phyloP scores from a whole-genome alignment of 2,113 vertebrate species.

The Daubentonia madagascariensis region DNA sequence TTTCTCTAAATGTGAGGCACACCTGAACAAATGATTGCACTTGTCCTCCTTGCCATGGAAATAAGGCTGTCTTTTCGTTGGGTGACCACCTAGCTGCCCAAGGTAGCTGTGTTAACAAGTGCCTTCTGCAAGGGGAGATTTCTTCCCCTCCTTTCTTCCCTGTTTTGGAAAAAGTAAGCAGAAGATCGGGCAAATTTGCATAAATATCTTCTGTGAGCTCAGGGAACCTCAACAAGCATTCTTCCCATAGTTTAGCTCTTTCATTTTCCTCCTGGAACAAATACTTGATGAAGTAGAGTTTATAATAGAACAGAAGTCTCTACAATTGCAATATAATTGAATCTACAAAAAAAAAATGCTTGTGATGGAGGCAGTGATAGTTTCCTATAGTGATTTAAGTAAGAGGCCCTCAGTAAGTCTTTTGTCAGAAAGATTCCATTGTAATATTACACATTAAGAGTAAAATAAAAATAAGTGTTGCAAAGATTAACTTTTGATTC shows the following conservation, averaged over 20 bases:
- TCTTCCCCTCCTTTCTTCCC: rapidly evolving
- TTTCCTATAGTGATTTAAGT: background rate
- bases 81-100: background rate
- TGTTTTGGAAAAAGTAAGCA: background rate
- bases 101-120: background rate
- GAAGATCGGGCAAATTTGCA: background rate
- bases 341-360: background rate
- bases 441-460: background rate
- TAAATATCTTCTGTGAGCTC: background rate
- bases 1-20: background rate
- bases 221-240: background rate
- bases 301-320: background rate
- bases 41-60: background rate
- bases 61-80: background rate
- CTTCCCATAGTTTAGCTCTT: background rate
- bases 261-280: background rate
- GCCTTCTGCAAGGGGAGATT: background rate
- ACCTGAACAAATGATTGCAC: background rate
- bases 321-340: background rate
- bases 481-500: background rate
- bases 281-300: background rate
- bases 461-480: background rate
- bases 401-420: background rate
- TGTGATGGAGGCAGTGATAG: background rate
- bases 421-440: background rate